These are phyloP conservation scores for Drosophila nebulosa DNA, from an alignment of 1,140 invertebrate genomes.

Conservation along the genomic window DNA sequence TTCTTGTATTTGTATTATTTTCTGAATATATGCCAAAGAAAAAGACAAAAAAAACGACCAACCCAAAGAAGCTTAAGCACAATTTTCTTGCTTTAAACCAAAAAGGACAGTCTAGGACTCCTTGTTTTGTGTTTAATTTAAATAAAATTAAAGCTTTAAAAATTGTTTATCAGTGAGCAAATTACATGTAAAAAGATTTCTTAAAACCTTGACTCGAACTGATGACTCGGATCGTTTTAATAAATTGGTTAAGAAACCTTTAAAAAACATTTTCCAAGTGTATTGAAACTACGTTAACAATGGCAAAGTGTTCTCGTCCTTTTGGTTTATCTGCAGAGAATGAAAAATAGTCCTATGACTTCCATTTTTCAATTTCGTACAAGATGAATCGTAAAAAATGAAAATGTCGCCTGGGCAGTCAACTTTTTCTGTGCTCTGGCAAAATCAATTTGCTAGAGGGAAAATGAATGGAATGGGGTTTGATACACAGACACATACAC, in stretches of 20 bases:
- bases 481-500: neutral
- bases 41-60: too few species aligned
- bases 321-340: neutral
- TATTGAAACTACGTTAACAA: neutral
- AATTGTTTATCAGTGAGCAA: too few species aligned
- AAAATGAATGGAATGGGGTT: neutral
- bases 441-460: neutral
- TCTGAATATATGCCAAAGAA: too few species aligned
- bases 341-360: conserved; percentile 1
- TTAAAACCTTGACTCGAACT: too few species aligned
- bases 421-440: neutral
- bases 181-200: too few species aligned
- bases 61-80: too few species aligned
- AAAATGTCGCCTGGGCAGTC: conserved; percentile 8
- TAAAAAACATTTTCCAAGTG: neutral
- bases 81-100: too few species aligned
- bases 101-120: too few species aligned
- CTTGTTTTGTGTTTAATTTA: too few species aligned
- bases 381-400: conserved; percentile 6
- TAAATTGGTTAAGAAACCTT: neutral
- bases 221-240: neutral
- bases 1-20: too few species aligned
- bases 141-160: too few species aligned
- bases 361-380: neutral
- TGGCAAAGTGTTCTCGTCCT: neutral